phyloP scores from a whole-genome alignment of 2,888 invertebrate species.

The Lasioglossum villosulum region DNA sequence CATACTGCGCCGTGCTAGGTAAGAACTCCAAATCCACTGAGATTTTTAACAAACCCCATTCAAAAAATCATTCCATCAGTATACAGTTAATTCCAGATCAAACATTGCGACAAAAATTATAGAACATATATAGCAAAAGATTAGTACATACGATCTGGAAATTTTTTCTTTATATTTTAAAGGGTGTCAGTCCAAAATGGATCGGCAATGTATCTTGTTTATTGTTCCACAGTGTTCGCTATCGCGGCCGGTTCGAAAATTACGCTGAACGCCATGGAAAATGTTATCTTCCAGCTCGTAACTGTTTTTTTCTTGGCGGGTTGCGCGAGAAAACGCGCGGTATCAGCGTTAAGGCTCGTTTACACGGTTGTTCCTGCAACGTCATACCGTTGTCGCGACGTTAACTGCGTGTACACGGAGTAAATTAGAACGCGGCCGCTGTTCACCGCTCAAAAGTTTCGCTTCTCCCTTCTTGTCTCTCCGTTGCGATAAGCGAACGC shows the following conservation, averaged over 20 bases:
- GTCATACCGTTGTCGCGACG: constrained; percentile 31
- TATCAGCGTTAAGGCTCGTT: constrained; percentile 51
- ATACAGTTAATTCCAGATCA: too few relatives aligned
- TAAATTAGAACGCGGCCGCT: constrained; percentile 33
- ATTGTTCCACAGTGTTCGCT: neutral
- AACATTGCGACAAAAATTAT: too few relatives aligned
- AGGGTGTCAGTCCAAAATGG: neutral
- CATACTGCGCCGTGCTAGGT: constrained; percentile 95
- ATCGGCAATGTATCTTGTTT: neutral
- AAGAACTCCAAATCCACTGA: constrained; percentile 63
- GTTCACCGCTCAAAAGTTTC: constrained; percentile 5
- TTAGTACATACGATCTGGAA: neutral
- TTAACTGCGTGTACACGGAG: constrained; percentile 42
- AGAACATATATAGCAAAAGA: too few relatives aligned
- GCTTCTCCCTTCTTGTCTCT: neutral
- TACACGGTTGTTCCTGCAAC: constrained; percentile 26
- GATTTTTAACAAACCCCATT: neutral
- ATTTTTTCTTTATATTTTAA: neutral
- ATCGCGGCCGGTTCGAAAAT: neutral
- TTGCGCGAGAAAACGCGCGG: constrained; percentile 11
- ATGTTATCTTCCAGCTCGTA: constrained; percentile 12
- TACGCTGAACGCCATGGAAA: neutral
- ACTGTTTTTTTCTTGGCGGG: neutral
- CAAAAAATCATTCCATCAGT: neutral
- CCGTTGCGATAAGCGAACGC: neutral